Evolutionary conservation across 2,888 invertebrate species (phyloP).

Genomic region (Nymphalis c-album): DNA sequence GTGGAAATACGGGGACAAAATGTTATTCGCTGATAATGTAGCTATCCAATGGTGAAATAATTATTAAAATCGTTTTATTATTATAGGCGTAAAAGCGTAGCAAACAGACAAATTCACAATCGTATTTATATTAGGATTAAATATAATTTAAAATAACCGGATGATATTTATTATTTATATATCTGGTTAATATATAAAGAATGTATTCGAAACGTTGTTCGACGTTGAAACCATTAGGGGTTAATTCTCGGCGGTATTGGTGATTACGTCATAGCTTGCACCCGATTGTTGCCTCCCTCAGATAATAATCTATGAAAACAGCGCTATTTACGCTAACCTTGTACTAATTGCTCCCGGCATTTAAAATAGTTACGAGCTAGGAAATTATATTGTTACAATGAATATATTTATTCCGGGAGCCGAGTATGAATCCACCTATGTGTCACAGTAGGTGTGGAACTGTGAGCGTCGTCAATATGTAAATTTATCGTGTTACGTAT

Average conservation of each 20-base stretch:
- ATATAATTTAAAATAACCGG: too few species aligned
- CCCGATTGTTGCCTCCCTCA: conserved; percentile 12
- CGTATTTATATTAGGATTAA: too few species aligned
- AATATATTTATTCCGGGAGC: conserved; percentile 31
- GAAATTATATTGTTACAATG: conserved; percentile 24
- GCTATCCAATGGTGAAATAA: too few species aligned
- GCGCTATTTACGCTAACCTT: conserved; percentile 4
- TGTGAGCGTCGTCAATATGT: conserved; percentile 30
- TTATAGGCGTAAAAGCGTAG: too few species aligned
- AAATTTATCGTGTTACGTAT: conserved; percentile 30
- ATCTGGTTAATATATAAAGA: too few species aligned
- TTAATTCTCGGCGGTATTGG: conserved; percentile 8
- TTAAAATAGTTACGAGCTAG: conserved; percentile 16
- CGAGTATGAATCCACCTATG: conserved; percentile 18
- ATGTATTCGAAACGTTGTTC: background rate
- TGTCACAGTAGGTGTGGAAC: conserved; percentile 34
- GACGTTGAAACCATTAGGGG: background rate
- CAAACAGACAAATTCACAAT: too few species aligned
- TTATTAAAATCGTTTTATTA: too few species aligned
- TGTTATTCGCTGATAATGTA: too few species aligned
- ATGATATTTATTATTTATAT: too few species aligned
- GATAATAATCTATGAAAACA: conserved; percentile 9
- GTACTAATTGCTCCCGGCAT: conserved; percentile 17
- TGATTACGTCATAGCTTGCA: conserved; percentile 18
- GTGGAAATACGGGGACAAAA: too few species aligned